These are phyloP conservation scores for Nasonovia ribisnigri DNA, from an alignment of 2,888 invertebrate genomes.

Conservation along the genomic window DNA sequence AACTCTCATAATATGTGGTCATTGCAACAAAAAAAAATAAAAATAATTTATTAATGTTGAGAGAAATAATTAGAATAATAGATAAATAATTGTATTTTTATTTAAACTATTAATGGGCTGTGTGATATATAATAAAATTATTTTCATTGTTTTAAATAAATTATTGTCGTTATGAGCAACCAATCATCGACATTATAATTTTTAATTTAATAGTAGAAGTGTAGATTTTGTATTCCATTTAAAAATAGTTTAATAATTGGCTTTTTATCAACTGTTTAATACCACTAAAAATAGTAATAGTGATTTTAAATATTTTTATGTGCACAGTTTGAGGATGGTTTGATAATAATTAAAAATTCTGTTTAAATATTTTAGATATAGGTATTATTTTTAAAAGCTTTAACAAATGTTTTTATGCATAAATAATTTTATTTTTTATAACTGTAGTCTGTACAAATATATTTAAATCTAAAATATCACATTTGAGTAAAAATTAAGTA, in stretches of 20 bases:
- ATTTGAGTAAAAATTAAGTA: constrained; percentile 30
- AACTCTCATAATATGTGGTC: neutral
- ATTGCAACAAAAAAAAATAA: neutral
- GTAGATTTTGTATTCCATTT: neutral
- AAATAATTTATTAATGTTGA: neutral
- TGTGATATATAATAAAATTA: neutral
- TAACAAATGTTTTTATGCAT: neutral
- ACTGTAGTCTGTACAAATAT: constrained; percentile 24
- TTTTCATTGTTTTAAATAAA: neutral
- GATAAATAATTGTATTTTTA: neutral
- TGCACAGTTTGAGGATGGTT: neutral
- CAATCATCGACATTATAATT: neutral
- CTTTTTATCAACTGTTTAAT: neutral
- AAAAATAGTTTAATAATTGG: neutral
- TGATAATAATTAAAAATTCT: too few species aligned
- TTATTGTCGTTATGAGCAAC: constrained; percentile 15
- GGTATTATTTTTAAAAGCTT: neutral
- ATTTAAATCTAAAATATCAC: constrained; percentile 52
- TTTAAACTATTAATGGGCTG: neutral
- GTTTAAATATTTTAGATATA: neutral
- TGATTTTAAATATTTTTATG: neutral
- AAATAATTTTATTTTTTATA: constrained; percentile 33
- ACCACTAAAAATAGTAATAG: neutral
- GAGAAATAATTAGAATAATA: neutral
- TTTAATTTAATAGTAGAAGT: neutral